Evolutionary conservation across 2,888 invertebrate genomes (phyloP).

Genomic region (Luperina nickerlii): DNA sequence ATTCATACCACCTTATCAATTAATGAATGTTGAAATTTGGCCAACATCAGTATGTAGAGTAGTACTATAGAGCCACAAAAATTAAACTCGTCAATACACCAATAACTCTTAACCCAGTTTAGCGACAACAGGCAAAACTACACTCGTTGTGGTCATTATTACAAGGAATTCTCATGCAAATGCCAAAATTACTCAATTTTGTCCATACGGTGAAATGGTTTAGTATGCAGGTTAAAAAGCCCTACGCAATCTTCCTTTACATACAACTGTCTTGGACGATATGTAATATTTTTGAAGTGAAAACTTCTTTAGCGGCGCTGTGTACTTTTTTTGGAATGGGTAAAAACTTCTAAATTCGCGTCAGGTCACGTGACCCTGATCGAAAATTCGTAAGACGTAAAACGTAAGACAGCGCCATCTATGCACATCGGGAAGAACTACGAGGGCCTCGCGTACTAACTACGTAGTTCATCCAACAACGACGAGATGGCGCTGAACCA

Average conservation of each 20-base stretch:
- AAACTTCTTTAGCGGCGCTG: no score
- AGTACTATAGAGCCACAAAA: conserved; percentile 38
- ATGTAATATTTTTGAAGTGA: background rate
- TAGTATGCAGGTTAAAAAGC: background rate
- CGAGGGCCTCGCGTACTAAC: no score
- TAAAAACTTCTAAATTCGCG: no score
- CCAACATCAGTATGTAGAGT: conserved; percentile 21
- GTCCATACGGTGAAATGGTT: conserved; percentile 1
- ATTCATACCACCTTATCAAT: conserved; percentile 36
- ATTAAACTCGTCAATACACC: conserved; percentile 29
- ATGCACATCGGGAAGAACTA: no score
- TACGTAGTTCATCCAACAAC: no score
- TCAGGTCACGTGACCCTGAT: no score
- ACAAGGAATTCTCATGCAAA: conserved; percentile 46
- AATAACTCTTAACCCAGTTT: conserved; percentile 44
- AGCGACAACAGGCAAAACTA: background rate
- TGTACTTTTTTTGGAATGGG: no score
- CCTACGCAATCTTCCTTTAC: background rate
- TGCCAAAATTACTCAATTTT: conserved; percentile 14
- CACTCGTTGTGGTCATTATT: background rate
- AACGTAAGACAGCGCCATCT: no score
- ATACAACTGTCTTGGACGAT: background rate
- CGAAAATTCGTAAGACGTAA: no score
- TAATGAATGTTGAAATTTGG: conserved; percentile 48
- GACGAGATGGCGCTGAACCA: no score